A percentile compares a stretch with the other conserved stretches of the same genome.
phyloP scores from a whole-genome alignment of 2,888 invertebrate genomes.

The Dasysyrphus albostriatus region DNA sequence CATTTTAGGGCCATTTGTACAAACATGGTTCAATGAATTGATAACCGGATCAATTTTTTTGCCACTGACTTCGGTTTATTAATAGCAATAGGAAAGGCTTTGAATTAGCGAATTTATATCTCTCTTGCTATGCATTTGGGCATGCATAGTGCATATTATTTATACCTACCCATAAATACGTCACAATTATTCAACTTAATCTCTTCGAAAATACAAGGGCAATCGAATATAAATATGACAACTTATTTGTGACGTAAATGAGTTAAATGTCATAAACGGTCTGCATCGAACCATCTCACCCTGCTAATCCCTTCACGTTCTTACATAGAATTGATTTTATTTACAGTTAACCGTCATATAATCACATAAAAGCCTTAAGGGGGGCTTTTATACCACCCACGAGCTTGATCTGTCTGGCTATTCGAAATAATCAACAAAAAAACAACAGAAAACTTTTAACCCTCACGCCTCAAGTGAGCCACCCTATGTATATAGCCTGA shows the following conservation, averaged over 20 bases:
- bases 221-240: constrained; percentile 1
- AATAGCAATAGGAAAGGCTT: too few species aligned
- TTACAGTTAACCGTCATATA: constrained; percentile 46
- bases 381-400: constrained; percentile 25
- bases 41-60: too few species aligned
- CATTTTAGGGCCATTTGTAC: too few species aligned
- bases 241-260: constrained; percentile 33
- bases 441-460: constrained; percentile 5
- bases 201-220: background rate
- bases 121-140: too few species aligned
- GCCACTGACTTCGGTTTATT: too few species aligned
- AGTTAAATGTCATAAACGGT: constrained; percentile 25
- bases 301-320: background rate
- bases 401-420: constrained; percentile 16
- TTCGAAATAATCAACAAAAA: background rate
- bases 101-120: too few species aligned
- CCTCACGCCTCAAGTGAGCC: background rate
- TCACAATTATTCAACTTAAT: constrained; percentile 1
- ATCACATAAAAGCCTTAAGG: constrained; percentile 43
- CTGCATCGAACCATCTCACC: background rate
- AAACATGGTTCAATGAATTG: too few species aligned
- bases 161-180: background rate
- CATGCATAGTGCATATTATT: too few species aligned
- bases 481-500: background rate
- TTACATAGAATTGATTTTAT: constrained; percentile 44